A percentile compares a stretch with the other conserved stretches of the same genome.
phyloP scores from a whole-genome alignment of 2,888 invertebrate species.

The Diaphora mendica region DNA sequence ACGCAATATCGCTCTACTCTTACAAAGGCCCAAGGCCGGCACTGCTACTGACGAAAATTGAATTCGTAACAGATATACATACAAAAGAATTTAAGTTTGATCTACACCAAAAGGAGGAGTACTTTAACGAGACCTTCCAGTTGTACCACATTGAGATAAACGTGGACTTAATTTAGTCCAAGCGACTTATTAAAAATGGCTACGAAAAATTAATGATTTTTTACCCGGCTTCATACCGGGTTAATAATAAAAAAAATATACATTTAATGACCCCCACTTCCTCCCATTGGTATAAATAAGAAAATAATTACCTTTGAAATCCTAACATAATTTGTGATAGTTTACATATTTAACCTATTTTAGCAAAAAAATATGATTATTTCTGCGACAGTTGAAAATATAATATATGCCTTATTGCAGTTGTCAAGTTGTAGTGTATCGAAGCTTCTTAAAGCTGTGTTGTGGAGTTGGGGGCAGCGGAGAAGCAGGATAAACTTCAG shows the following conservation, averaged over 20 bases:
- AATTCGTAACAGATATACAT: background rate
- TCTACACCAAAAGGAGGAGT: background rate
- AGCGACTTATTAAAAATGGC: background rate
- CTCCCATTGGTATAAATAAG: background rate
- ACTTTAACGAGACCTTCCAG: background rate
- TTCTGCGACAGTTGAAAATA: background rate
- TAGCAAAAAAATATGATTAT: background rate
- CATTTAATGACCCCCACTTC: background rate
- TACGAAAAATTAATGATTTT: background rate
- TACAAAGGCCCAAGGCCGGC: background rate
- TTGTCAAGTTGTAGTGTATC: slow-evolving; percentile 8
- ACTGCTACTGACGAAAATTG: background rate
- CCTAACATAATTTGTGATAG: background rate
- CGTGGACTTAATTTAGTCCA: background rate
- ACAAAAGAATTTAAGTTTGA: background rate
- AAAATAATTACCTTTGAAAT: background rate
- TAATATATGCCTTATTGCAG: slow-evolving; percentile 7
- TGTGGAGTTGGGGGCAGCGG: slow-evolving; percentile 6
- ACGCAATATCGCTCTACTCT: background rate
- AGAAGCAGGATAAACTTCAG: slow-evolving; percentile 49
- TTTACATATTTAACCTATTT: background rate
- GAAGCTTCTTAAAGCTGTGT: slow-evolving; percentile 36
- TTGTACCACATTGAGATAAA: background rate
- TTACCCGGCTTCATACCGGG: background rate
- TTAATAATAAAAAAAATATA: too few species aligned